Evolutionary conservation across 2,888 invertebrate species (phyloP).

Genomic region (Hydrotaea cyrtoneurina): DNA sequence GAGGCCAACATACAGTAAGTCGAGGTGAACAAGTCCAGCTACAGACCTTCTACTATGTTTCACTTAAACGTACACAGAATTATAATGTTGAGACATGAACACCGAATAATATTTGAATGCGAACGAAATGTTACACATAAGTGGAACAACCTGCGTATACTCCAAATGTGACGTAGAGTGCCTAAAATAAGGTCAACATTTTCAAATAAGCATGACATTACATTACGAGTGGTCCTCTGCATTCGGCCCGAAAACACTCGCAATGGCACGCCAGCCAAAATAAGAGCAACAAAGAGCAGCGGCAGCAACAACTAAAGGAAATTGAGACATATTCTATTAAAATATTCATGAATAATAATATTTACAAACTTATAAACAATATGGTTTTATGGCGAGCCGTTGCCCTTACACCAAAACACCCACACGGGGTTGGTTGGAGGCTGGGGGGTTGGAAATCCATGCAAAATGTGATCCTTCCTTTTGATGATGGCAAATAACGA

Average conservation of each 20-base stretch:
- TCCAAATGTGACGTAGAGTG: constrained; percentile 25
- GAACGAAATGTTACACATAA: too few species aligned
- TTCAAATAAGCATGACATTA: constrained; percentile 13
- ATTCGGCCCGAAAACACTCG: neutral
- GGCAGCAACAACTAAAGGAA: constrained; percentile 24
- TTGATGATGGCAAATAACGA: constrained; percentile 30
- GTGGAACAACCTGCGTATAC: neutral
- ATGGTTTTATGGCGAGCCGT: constrained; percentile 30
- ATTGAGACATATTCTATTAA: constrained; percentile 61
- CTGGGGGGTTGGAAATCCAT: neutral
- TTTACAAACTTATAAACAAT: constrained; percentile 49
- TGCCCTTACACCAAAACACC: neutral
- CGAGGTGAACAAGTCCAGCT: too few species aligned
- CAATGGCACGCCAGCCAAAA: neutral
- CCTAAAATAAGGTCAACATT: constrained; percentile 36
- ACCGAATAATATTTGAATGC: too few species aligned
- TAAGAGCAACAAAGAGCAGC: neutral
- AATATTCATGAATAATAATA: constrained; percentile 62
- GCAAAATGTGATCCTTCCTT: constrained; percentile 17
- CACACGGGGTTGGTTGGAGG: too few species aligned
- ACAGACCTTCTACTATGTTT: too few species aligned
- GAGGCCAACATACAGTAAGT: too few species aligned
- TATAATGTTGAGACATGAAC: too few species aligned
- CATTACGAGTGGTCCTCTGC: constrained; percentile 5
- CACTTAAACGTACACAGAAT: too few species aligned